Evolutionary conservation across 2,113 vertebrate genomes (phyloP).

Genomic region (Ramphastos sulfuratus): DNA sequence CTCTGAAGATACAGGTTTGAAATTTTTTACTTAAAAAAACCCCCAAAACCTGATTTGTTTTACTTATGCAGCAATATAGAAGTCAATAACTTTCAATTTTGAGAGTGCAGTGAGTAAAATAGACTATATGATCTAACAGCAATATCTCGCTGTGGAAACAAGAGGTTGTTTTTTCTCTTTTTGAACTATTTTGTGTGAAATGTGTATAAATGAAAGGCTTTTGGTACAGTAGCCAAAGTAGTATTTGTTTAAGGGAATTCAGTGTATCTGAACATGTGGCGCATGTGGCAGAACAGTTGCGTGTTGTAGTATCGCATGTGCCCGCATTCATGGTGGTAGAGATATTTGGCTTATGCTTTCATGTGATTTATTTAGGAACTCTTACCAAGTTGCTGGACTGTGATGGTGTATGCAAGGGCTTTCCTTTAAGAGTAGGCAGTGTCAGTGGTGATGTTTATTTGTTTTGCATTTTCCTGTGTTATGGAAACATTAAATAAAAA

Average conservation of each 20-base stretch:
- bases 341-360: not conserved
- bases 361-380: not conserved
- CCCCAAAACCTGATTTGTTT: not conserved
- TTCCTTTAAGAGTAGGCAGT: not conserved
- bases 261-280: not conserved
- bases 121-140: not conserved
- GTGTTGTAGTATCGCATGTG: not conserved
- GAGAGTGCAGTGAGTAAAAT: not conserved
- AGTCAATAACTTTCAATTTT: not conserved
- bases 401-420: not conserved
- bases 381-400: not conserved
- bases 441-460: not conserved
- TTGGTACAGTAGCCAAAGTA: not conserved
- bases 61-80: not conserved
- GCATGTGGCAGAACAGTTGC: not conserved
- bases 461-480: not conserved
- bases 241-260: not conserved
- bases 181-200: not conserved
- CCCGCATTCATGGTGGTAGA: not conserved
- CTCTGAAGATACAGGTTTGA: constrained; percentile 91
- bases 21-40: not conserved
- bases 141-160: not conserved
- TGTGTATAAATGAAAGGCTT: not conserved
- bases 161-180: not conserved
- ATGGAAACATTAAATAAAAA: not conserved